phyloP scores from a whole-genome alignment of 2,888 invertebrate genomes.

The Agonopterix arenella region DNA sequence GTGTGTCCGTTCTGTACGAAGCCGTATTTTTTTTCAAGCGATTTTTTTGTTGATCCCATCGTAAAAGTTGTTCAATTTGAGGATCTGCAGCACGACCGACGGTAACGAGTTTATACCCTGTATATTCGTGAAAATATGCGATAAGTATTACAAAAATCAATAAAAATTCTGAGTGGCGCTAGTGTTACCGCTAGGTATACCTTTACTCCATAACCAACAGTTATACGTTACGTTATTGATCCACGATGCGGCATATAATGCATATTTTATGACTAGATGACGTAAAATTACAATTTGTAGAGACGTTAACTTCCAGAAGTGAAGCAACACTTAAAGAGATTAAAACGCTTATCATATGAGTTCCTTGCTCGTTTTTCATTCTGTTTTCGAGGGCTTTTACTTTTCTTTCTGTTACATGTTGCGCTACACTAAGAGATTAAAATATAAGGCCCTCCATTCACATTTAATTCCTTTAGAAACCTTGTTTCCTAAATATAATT shows the following conservation, averaged over 20 bases:
- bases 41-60: too few species aligned
- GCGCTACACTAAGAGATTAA: constrained; percentile 55
- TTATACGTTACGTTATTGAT: too few species aligned
- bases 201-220: too few species aligned
- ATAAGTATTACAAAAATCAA: too few species aligned
- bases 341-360: constrained; percentile 66
- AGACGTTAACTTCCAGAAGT: constrained; percentile 12
- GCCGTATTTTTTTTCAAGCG: too few species aligned
- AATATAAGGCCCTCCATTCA: constrained; percentile 31
- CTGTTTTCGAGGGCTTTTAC: constrained; percentile 60
- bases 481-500: not conserved
- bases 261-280: not conserved
- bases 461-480: not conserved
- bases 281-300: not conserved
- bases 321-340: constrained; percentile 62
- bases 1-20: too few species aligned
- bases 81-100: too few species aligned
- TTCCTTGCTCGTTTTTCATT: constrained; percentile 62
- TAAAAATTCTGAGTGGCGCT: too few species aligned
- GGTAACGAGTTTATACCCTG: too few species aligned
- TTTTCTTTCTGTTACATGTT: constrained; percentile 53
- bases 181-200: too few species aligned
- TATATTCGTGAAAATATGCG: too few species aligned
- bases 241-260: not conserved
- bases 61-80: too few species aligned